These are phyloP conservation scores for Philotrypesis tridentata DNA, from an alignment of 1,140 invertebrate species.

Conservation along the genomic window DNA sequence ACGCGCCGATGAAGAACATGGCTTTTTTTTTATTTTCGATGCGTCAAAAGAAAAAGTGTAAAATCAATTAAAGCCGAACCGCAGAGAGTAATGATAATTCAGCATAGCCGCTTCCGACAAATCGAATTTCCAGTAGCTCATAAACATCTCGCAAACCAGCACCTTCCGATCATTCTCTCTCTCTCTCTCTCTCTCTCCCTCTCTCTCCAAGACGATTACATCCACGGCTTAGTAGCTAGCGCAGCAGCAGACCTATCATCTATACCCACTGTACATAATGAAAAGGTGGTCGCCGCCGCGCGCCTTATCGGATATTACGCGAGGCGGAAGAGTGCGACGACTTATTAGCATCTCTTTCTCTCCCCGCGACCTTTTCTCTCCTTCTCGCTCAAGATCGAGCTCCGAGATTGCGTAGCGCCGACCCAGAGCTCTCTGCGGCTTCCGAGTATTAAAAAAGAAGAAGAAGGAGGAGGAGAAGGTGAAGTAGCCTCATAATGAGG, in stretches of 20 bases:
- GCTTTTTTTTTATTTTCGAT: too few species aligned
- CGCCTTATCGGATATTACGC: background rate
- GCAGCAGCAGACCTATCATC: background rate
- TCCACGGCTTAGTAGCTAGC: background rate
- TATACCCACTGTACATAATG: background rate
- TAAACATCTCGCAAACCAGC: too few species aligned
- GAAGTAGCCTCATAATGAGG: background rate
- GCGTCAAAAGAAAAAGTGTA: too few species aligned
- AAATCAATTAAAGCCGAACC: too few species aligned
- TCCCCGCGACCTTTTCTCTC: background rate
- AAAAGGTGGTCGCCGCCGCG: background rate
- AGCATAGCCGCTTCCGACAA: too few species aligned
- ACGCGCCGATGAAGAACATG: too few species aligned
- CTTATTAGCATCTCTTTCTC: conserved; percentile 3
- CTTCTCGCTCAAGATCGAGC: background rate
- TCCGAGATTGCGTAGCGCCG: background rate
- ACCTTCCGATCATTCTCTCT: too few species aligned
- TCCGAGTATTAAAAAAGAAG: too few species aligned
- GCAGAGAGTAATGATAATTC: too few species aligned
- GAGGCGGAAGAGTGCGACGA: background rate
- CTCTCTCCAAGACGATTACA: too few species aligned
- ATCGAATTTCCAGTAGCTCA: too few species aligned
- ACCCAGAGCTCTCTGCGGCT: background rate
- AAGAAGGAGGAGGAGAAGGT: background rate
- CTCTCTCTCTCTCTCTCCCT: too few species aligned